Evolutionary conservation across 2,113 vertebrate genomes (phyloP).

Genomic region (Edolisoma coerulescens): DNA sequence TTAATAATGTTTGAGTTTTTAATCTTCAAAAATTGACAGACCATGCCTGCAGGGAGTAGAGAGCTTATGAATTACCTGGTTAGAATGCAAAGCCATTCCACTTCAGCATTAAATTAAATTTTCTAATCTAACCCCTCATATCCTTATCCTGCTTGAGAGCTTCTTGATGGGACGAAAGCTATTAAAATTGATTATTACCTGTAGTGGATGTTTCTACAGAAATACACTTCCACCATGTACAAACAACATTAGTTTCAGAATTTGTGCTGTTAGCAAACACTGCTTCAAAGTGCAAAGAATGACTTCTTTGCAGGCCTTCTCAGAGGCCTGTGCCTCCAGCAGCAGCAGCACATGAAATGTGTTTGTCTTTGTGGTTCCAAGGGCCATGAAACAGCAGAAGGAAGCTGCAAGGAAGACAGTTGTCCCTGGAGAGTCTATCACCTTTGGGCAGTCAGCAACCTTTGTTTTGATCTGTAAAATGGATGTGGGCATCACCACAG

Average conservation of each 20-base stretch:
- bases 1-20: neutral
- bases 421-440: neutral
- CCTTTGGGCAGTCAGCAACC: neutral
- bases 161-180: neutral
- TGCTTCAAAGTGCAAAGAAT: neutral
- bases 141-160: neutral
- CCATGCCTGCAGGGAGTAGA: neutral
- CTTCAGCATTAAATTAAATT: neutral
- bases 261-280: neutral
- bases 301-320: neutral
- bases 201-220: neutral
- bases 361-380: neutral
- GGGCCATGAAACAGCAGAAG: neutral
- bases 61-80: neutral
- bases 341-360: neutral
- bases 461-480: neutral
- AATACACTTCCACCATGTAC: neutral
- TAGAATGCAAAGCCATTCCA: constrained; percentile 6
- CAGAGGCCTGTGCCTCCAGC: neutral
- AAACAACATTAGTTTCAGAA: neutral
- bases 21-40: neutral
- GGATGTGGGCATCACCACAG: neutral
- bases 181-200: neutral
- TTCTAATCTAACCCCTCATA: neutral
- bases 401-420: neutral